These are phyloP conservation scores for Bombus turneri DNA, from an alignment of 1,140 invertebrate species.

Conservation along the genomic window DNA sequence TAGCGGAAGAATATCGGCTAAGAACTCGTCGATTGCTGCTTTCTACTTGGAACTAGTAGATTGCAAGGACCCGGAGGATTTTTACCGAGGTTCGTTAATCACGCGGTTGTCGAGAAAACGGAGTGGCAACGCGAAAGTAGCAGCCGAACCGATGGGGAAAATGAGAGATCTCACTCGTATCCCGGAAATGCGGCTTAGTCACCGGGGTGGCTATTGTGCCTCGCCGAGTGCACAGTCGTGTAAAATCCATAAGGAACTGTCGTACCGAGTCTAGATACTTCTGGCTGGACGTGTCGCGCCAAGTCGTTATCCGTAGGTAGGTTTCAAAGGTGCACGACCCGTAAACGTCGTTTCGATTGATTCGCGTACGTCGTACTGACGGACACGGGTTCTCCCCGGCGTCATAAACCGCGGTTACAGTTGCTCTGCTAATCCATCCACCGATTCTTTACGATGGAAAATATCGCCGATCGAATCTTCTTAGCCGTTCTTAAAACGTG, in stretches of 20 bases:
- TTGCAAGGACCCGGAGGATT: background rate
- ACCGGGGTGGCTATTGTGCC: conserved; percentile 52
- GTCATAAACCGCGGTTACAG: background rate
- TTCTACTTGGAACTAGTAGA: background rate
- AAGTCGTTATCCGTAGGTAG: background rate
- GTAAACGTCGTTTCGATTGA: conserved; percentile 8
- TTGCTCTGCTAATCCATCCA: too few species aligned
- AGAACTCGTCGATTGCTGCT: background rate
- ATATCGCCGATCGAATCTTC: background rate
- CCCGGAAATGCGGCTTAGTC: conserved; percentile 64
- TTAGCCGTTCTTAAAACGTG: too few species aligned
- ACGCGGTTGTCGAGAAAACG: conserved; percentile 1
- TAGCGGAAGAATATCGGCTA: background rate
- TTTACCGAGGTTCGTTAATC: conserved; percentile 8
- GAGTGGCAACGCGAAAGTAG: background rate
- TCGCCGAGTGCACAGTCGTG: conserved; percentile 61
- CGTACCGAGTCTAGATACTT: background rate
- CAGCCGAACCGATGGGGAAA: background rate
- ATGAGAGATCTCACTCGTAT: conserved; percentile 19
- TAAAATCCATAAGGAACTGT: conserved; percentile 48
- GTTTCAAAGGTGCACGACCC: conserved; percentile 7
- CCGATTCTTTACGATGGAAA: background rate
- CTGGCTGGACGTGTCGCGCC: background rate
- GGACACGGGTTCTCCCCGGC: background rate
- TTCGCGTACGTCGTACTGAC: background rate